Evolutionary conservation across 2,113 vertebrate species (phyloP).

Genomic region (Oncorhynchus nerka): DNA sequence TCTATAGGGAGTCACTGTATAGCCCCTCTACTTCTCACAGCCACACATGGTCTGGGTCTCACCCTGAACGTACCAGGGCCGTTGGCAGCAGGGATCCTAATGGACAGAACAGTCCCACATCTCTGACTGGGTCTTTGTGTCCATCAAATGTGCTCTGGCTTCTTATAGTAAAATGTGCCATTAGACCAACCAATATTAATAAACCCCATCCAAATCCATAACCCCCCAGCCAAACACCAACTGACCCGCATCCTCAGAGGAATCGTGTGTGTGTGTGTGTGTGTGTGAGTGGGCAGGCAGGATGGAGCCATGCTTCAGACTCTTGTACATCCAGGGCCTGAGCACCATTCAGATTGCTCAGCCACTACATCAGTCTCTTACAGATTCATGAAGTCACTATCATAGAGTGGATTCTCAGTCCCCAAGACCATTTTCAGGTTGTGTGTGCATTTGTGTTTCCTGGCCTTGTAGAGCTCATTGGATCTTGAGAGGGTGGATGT

Average conservation of each 20-base stretch:
- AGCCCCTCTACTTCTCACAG: not conserved
- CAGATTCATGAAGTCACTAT: constrained; percentile 53
- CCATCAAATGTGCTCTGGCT: not conserved
- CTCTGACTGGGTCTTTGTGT: too few relatives aligned
- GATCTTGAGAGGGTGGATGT: not conserved
- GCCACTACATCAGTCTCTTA: constrained; percentile 39
- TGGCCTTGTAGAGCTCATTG: not conserved
- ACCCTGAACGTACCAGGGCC: not conserved
- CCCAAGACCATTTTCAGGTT: not conserved
- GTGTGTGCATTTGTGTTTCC: not conserved
- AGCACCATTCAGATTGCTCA: constrained; percentile 66
- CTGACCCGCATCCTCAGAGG: not conserved
- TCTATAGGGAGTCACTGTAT: constrained; percentile 15
- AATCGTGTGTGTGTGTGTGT: not conserved
- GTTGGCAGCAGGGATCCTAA: too few relatives aligned
- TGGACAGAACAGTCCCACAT: too few relatives aligned
- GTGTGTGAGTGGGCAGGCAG: constrained; percentile 9
- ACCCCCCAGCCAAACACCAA: not conserved
- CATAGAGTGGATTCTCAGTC: not conserved
- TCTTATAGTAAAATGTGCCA: not conserved
- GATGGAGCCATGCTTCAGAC: constrained; percentile 30
- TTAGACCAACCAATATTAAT: not conserved
- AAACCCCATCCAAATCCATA: not conserved
- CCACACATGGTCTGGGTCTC: not conserved
- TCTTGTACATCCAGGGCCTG: constrained; percentile 28